phyloP scores from a whole-genome alignment of 2,888 invertebrate genomes.

The Arctia plantaginis region DNA sequence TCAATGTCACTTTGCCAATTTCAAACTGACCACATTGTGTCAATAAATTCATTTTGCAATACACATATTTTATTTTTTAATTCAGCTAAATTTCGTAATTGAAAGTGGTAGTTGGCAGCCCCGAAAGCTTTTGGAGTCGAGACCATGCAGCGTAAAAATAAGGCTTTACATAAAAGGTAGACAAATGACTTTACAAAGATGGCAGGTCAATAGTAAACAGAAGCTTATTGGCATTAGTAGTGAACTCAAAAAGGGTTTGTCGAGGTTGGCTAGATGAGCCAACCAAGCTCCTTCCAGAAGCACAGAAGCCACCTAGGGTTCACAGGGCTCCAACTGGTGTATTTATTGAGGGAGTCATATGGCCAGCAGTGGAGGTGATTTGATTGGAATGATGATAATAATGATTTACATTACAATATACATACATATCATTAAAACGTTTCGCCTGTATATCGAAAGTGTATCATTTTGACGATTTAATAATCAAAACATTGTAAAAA shows the following conservation, averaged over 20 bases:
- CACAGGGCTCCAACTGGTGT: not conserved
- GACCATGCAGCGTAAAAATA: not conserved
- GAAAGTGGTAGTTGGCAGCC: not conserved
- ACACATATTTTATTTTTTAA: too few relatives aligned
- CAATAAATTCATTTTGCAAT: not conserved
- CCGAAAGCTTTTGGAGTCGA: not conserved
- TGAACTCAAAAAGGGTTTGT: not conserved
- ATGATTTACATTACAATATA: not conserved
- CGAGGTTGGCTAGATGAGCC: not conserved
- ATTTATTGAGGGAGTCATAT: too few relatives aligned
- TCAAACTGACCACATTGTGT: not conserved
- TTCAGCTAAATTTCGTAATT: too few relatives aligned
- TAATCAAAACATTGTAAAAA: too few relatives aligned
- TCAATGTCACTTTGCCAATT: not conserved
- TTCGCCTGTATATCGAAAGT: too few relatives aligned
- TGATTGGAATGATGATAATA: not conserved
- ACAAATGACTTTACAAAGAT: too few relatives aligned
- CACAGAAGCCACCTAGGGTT: too few relatives aligned
- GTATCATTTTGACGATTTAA: too few relatives aligned
- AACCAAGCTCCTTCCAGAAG: not conserved
- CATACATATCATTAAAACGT: too few relatives aligned
- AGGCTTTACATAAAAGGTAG: too few relatives aligned
- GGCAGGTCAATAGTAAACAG: too few relatives aligned
- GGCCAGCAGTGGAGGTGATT: not conserved
- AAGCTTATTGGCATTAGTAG: not conserved